phyloP scores from a whole-genome alignment of 2,797 vertebrate species.

The Lacerta bilineata region DNA sequence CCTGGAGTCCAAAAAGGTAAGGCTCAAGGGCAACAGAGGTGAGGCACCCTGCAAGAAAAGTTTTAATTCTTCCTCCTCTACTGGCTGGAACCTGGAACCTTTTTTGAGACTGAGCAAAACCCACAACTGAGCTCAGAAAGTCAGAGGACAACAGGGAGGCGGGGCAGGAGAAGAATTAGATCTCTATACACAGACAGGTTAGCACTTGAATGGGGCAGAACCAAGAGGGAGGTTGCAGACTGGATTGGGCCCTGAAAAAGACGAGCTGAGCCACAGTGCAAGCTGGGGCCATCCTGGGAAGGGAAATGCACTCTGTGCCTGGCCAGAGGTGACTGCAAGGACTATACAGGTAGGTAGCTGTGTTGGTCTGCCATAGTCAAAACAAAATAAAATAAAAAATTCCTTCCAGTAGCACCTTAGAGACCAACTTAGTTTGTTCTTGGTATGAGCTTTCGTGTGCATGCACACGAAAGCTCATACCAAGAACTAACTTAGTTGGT shows the following conservation, averaged over 20 bases:
- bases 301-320: background rate
- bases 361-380: no score
- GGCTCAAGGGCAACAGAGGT: constrained; percentile 9
- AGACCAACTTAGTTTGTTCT: no score
- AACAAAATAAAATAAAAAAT: no score
- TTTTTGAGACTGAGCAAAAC: background rate
- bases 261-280: background rate
- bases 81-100: background rate
- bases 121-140: background rate
- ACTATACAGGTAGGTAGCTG: background rate
- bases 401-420: no score
- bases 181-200: background rate
- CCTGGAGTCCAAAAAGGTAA: constrained; percentile 90
- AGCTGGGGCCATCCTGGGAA: no score
- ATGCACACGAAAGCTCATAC: no score
- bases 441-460: no score
- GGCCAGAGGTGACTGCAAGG: background rate
- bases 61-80: background rate
- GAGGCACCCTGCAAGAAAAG: background rate
- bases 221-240: background rate
- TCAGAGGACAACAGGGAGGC: background rate
- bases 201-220: background rate
- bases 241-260: background rate
- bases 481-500: no score
- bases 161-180: background rate